A percentile compares a stretch with the other conserved stretches of the same genome.
These are phyloP conservation scores for Drosophila tsacasi DNA, from an alignment of 1,140 invertebrate species.

Conservation along the genomic window DNA sequence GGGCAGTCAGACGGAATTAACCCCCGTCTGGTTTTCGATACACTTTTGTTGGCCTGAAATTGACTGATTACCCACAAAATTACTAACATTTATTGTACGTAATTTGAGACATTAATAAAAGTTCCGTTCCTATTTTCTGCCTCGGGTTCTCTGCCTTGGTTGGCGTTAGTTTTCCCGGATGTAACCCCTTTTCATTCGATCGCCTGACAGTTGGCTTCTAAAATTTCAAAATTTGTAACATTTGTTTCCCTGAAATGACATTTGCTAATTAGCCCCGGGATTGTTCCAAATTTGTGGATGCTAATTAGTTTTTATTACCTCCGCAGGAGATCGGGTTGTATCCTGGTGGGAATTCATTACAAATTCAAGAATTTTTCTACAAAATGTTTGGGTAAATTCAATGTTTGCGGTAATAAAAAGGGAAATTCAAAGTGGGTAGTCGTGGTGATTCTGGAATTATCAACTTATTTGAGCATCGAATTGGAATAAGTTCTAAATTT, in stretches of 20 bases:
- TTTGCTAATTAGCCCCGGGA: slow-evolving; percentile 57
- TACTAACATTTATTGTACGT: slow-evolving; percentile 76
- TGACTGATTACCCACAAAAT: slow-evolving; percentile 83
- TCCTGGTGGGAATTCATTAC: slow-evolving; percentile 1
- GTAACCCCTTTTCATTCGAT: slow-evolving; percentile 53
- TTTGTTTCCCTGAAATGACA: slow-evolving; percentile 59
- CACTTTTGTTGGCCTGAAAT: slow-evolving; percentile 72
- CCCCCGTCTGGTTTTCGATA: slow-evolving; percentile 33
- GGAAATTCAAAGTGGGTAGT: not conserved
- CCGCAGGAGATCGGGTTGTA: slow-evolving; percentile 23
- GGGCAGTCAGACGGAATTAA: slow-evolving; percentile 17
- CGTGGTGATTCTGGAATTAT: not conserved
- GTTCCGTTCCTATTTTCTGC: slow-evolving; percentile 22
- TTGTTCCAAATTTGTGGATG: slow-evolving; percentile 22
- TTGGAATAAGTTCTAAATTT: not conserved
- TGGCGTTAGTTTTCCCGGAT: slow-evolving; percentile 38
- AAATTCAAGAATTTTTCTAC: not conserved
- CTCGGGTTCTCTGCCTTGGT: not conserved
- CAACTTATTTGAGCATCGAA: not conserved
- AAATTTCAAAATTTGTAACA: slow-evolving; percentile 62
- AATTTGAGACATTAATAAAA: slow-evolving; percentile 79
- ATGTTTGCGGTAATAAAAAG: not conserved
- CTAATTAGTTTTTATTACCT: slow-evolving; percentile 44
- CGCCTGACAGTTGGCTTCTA: slow-evolving; percentile 54
- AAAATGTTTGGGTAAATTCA: not conserved